A percentile compares a stretch with the other conserved stretches of the same genome.
phyloP scores from a whole-genome alignment of 2,888 invertebrate genomes.

The Calameuta idolon region DNA sequence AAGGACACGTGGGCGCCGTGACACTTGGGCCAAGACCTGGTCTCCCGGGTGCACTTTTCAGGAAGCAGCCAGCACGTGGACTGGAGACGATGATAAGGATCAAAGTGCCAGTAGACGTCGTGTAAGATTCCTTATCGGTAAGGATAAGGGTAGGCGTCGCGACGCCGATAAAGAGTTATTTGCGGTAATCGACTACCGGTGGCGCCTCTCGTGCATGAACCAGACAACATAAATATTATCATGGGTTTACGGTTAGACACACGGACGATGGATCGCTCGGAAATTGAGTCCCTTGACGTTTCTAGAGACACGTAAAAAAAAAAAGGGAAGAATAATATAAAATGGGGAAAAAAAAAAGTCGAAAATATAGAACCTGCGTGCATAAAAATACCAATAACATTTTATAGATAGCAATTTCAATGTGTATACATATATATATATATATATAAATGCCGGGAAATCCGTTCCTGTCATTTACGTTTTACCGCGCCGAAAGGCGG shows the following conservation, averaged over 20 bases:
- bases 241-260: neutral
- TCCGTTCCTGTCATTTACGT: constrained; percentile 8
- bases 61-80: neutral
- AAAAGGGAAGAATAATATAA: neutral
- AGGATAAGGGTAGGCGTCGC: neutral
- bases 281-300: constrained; percentile 7
- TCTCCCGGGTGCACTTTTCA: neutral
- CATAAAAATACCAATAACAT: neutral
- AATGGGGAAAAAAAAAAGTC: constrained; percentile 3
- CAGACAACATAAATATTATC: neutral
- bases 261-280: constrained; percentile 3
- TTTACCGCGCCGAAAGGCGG: constrained; percentile 5
- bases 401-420: neutral
- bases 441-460: neutral
- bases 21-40: neutral
- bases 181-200: neutral
- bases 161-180: neutral
- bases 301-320: neutral
- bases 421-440: too few relatives aligned
- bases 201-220: neutral
- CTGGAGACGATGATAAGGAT: neutral
- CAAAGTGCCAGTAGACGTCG: neutral
- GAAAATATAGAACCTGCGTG: constrained; percentile 6
- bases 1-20: neutral
- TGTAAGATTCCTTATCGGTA: neutral